phyloP scores from a whole-genome alignment of 2,113 vertebrate genomes.

The Gila orcuttii region DNA sequence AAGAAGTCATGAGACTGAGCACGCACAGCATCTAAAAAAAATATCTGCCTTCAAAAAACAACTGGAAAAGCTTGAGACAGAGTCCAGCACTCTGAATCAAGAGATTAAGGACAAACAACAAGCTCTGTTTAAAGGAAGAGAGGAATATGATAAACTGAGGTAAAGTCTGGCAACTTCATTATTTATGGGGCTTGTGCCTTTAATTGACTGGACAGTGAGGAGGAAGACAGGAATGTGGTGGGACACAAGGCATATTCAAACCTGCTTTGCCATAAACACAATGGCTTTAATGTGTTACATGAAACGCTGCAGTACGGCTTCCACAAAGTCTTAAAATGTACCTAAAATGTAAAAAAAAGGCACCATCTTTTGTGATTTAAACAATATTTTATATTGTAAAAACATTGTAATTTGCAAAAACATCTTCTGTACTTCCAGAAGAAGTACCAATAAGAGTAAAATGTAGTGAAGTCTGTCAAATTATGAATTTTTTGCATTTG shows the following conservation, averaged over 20 bases:
- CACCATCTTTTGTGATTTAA: no score
- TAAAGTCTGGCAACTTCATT: slow-evolving; percentile 50
- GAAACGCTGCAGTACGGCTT: background rate
- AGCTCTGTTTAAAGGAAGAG: slow-evolving; percentile 74
- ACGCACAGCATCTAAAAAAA: slow-evolving; percentile 74
- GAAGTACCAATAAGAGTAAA: background rate
- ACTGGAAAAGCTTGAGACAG: slow-evolving; percentile 70
- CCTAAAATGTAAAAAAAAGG: background rate
- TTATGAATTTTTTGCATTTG: background rate
- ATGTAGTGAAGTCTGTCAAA: background rate
- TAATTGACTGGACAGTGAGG: background rate
- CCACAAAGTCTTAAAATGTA: background rate
- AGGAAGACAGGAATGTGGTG: background rate
- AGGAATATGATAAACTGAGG: slow-evolving; percentile 74
- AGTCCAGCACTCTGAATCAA: slow-evolving; percentile 72
- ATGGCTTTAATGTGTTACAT: background rate
- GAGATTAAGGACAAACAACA: slow-evolving; percentile 80
- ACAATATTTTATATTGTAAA: background rate
- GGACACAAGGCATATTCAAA: background rate
- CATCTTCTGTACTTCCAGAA: background rate
- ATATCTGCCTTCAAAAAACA: slow-evolving; percentile 67
- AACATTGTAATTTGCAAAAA: background rate
- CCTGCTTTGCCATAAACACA: background rate
- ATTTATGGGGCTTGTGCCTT: background rate
- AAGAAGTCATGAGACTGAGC: slow-evolving; percentile 74